These are phyloP conservation scores for Patella pellucida DNA, from an alignment of 2,888 invertebrate species.

Conservation along the genomic window DNA sequence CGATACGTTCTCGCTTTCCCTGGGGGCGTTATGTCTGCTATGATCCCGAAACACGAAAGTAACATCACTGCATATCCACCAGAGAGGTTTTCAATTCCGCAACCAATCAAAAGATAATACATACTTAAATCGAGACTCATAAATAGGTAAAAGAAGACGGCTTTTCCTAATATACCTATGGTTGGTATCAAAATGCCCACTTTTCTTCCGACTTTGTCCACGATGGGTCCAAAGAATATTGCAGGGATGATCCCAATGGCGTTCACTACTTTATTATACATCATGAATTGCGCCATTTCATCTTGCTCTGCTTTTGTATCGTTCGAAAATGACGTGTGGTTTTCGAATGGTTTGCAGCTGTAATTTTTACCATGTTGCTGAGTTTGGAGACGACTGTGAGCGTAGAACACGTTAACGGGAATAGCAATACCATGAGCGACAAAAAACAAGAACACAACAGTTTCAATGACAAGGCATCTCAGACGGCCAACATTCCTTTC, in stretches of 20 bases:
- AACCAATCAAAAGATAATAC: not conserved
- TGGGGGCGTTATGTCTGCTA: not conserved
- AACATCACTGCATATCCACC: constrained; percentile 1
- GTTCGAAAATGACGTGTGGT: too few species aligned
- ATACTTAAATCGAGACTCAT: not conserved
- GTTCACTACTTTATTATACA: not conserved
- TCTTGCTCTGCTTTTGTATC: too few species aligned
- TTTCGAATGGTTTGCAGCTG: too few species aligned
- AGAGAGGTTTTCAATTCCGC: not conserved
- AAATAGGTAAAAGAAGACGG: not conserved
- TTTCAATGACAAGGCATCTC: not conserved
- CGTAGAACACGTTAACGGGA: not conserved
- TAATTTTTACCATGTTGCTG: too few species aligned
- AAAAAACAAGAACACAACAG: not conserved
- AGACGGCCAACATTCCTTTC: too few species aligned
- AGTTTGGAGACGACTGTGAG: not conserved
- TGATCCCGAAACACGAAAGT: not conserved
- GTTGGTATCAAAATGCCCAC: not conserved
- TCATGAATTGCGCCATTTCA: not conserved
- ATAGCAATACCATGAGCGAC: not conserved
- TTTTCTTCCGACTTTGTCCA: not conserved
- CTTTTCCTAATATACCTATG: not conserved
- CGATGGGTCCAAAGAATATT: not conserved
- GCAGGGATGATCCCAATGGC: not conserved
- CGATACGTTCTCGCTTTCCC: not conserved